These are phyloP conservation scores for Thereva nobilitata DNA, from an alignment of 2,888 invertebrate species.

Conservation along the genomic window DNA sequence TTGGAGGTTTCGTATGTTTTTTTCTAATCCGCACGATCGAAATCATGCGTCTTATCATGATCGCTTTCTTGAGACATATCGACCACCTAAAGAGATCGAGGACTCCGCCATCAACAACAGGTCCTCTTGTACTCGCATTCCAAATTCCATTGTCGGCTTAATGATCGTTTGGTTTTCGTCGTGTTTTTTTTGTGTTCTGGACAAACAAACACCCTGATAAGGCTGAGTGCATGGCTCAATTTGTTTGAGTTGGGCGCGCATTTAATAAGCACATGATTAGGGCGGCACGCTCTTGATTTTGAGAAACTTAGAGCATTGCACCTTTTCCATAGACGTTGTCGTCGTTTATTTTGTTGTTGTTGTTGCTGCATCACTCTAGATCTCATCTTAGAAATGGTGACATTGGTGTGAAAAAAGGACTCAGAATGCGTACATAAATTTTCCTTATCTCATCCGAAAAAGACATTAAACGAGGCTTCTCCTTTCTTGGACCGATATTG, in stretches of 20 bases:
- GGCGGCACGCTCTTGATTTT: constrained; percentile 2
- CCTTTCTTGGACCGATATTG: neutral
- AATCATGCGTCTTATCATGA: neutral
- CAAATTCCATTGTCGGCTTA: neutral
- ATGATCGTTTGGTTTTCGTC: constrained; percentile 13
- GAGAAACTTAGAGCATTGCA: neutral
- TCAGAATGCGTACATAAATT: constrained; percentile 38
- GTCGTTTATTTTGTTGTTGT: too few relatives aligned
- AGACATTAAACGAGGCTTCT: constrained; percentile 6
- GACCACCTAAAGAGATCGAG: constrained; percentile 6
- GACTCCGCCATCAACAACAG: neutral
- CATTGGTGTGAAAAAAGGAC: constrained; percentile 29
- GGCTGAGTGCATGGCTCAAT: neutral
- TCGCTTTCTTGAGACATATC: neutral
- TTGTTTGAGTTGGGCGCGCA: too few relatives aligned
- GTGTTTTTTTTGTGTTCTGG: neutral
- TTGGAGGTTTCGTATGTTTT: neutral
- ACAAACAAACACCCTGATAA: constrained; percentile 1
- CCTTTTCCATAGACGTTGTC: neutral
- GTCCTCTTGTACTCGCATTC: neutral
- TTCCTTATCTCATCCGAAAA: constrained; percentile 10
- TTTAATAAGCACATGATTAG: constrained; percentile 1
- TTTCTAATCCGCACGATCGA: neutral
- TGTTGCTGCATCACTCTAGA: neutral
- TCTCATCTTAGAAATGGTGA: neutral